These are phyloP conservation scores for Drosophila neotestacea DNA, from an alignment of 2,888 invertebrate species.

Conservation along the genomic window DNA sequence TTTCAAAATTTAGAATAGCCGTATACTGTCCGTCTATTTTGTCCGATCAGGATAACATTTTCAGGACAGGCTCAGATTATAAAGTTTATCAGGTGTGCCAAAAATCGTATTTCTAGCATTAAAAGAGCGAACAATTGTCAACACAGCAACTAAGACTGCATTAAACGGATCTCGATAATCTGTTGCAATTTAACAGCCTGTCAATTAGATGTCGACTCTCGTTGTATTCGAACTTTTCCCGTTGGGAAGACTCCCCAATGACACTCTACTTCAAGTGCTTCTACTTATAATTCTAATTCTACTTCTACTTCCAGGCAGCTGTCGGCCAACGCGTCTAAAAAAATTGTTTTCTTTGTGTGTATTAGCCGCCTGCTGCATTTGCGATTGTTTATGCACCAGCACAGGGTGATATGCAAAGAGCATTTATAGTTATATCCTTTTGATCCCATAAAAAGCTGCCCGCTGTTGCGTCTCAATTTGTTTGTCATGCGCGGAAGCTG, in stretches of 20 bases:
- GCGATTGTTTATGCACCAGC: conserved; percentile 37
- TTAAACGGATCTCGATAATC: conserved; percentile 50
- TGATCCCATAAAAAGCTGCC: conserved; percentile 54
- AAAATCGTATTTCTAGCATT: not conserved
- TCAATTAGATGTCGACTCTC: conserved; percentile 27
- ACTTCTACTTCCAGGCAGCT: conserved; percentile 16
- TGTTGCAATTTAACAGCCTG: conserved; percentile 47
- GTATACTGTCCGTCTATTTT: too few relatives aligned
- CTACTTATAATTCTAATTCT: not conserved
- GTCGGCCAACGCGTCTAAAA: conserved; percentile 16
- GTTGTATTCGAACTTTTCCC: conserved; percentile 16
- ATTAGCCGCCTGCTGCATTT: conserved; percentile 48
- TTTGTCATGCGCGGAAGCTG: conserved; percentile 67
- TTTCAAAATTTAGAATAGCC: too few relatives aligned
- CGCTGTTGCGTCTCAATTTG: conserved; percentile 44
- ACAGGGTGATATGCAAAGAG: conserved; percentile 42
- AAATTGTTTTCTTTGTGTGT: not conserved
- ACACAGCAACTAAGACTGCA: conserved; percentile 17
- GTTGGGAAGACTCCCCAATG: not conserved
- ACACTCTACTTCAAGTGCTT: too few relatives aligned
- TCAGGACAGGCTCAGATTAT: too few relatives aligned
- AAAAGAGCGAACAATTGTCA: conserved; percentile 60
- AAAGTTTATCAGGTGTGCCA: too few relatives aligned
- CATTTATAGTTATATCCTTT: conserved; percentile 40
- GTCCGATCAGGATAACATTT: too few relatives aligned